Percentiles rank a stretch among this genome's conserved stretches.
Evolutionary conservation across 92 coral and sea anemone species (phyloP).

Genomic region (Blastomussa wellsi): DNA sequence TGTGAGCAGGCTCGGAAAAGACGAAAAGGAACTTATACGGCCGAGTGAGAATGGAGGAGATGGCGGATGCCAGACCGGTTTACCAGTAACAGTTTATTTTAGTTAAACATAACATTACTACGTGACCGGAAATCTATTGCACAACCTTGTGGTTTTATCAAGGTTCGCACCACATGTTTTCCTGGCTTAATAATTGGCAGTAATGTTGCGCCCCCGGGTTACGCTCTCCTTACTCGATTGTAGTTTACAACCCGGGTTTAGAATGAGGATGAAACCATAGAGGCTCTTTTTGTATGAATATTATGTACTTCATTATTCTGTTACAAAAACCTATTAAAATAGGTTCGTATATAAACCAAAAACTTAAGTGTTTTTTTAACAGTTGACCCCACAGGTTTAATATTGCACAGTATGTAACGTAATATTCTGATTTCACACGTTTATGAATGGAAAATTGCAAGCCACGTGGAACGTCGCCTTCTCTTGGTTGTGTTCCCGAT

Average conservation of each 20-base stretch:
- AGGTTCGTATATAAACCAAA: constrained; percentile 12
- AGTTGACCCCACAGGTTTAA: constrained; percentile 16
- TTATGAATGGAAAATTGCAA: neutral
- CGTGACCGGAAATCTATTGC: constrained; percentile 15
- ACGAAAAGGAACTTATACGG: constrained; percentile 9
- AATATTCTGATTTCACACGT: neutral
- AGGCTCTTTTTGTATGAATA: constrained; percentile 14
- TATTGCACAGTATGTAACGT: constrained; percentile 10
- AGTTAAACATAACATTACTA: constrained; percentile 11
- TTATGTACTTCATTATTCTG: constrained; percentile 10
- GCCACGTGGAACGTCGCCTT: constrained; percentile 12
- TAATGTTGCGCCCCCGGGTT: constrained; percentile 18
- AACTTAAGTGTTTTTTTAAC: neutral
- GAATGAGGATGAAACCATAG: constrained; percentile 15
- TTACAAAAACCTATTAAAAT: constrained; percentile 10
- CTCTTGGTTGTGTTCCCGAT: neutral
- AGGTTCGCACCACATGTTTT: constrained; percentile 18
- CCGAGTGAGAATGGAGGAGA: constrained; percentile 19
- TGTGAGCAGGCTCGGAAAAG: constrained; percentile 19
- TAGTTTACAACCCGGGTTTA: constrained; percentile 5
- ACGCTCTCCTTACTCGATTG: constrained; percentile 16
- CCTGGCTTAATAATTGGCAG: constrained; percentile 18
- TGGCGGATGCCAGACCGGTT: constrained; percentile 10
- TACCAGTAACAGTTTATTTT: constrained; percentile 6
- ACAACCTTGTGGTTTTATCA: constrained; percentile 15